Base-by-base conservation (phyloP, 2,113 vertebrate species). In the Xenopus borealis region DNA sequence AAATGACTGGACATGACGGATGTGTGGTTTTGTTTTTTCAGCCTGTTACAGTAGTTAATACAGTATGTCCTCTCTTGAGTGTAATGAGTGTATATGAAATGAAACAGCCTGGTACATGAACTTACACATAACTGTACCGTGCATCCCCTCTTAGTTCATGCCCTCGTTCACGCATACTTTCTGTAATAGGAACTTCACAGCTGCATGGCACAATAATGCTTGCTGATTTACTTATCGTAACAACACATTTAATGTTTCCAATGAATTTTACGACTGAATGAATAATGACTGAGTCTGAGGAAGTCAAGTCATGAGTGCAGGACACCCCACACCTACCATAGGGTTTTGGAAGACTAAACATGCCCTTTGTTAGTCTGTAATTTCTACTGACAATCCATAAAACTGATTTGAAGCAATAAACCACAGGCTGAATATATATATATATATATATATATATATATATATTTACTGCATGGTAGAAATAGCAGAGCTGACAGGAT, bases 231-330 rank as follows among this genome's bases (percentile, higher is more conserved):
- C 20, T 57, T 44, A 64, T 50, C 18, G 55, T 55, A 23, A 72
- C 47, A 23, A 72, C 47, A 45, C 40, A 17, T 40, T 30, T 20
- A 63, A 44, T 55, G 44, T 44, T 33, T 50, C 23, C 62, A 65
- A 61, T 62, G 66, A 62, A 45, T n/a, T 7, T 65, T 44, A 45
- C 23, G 27, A 57, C 53, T 9, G 14, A 71, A 62, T 47, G 47
- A 27, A 40, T 53, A 57, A 40, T 1, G 20, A 27, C 11, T 19
- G 7, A 50, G 65, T 40, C 72, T 68, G 69, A 27, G 12, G 14
- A 7, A 33, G 53, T 20, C 10, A 61, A 50, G 18, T 12, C 45
- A 46, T n/a, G 55, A 14, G 46, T 16, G 23, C 62, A 66, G 14
- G 62, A 50, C 50, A 17, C 7, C 1, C 14, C 20, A 58, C 20